Evolutionary conservation across 2,888 invertebrate species (phyloP), one percentile per base, ranked within the genome.

Genomic region (Galeruca laticollis): DNA sequence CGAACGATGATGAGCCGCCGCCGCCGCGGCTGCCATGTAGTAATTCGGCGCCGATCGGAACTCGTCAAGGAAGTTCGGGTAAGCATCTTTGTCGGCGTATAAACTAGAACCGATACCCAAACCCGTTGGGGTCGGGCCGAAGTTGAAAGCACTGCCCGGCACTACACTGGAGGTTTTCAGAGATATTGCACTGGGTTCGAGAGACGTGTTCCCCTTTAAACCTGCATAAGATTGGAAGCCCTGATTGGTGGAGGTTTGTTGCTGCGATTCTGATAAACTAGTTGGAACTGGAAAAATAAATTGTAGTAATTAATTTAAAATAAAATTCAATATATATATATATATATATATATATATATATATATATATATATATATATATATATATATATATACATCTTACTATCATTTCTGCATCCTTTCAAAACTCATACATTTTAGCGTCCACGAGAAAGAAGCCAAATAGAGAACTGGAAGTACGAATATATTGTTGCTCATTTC

Each of bases 141-240:
- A 95, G 82, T 94, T 95, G 79, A 95, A 95, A 61, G 95, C 94
- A 85, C 94, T 94, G 31, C 93, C 92, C 8, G 94, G 90, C 73
- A 94, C 93, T 81, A 93, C 92, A 77, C 90, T 90, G 4, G 90
- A 87, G 60, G 92, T 90, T 78, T 93, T 90, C 59, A 92, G 81
- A 11, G 90, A 88, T 76, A 93, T 90, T 73, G 87, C 87, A 74
- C 84, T 83, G 26, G 85, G 84, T 77, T 86, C 86, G 68, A 83
- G 80, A 13, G 79, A 62, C 9, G 82, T 69, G 64, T 79, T 86
- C 8, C 71, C 71, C 75, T 89, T 89, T 15, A 89, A 80, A 6
- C 88, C 89, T 1, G 88, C 87, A 77, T 90, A 90, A 13, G 90
- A 87, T 76, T 90, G 90, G 81, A 90, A 90, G 75, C 89, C 89